These are phyloP conservation scores for Eclectus roratus DNA, from an alignment of 2,113 vertebrate genomes.

Conservation along the genomic window DNA sequence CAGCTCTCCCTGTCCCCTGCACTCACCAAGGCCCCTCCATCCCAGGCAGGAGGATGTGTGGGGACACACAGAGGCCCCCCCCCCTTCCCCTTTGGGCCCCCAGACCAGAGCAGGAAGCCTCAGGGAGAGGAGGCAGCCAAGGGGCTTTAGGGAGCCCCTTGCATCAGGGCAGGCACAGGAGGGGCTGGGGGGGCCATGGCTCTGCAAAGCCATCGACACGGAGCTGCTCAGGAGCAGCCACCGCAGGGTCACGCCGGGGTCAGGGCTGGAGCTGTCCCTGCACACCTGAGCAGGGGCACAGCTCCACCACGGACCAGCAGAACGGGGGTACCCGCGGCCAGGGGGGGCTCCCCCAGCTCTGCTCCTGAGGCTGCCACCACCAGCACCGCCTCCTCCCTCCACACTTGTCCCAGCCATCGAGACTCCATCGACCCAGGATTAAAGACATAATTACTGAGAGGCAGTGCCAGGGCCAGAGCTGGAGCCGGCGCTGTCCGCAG, in stretches of 20 bases:
- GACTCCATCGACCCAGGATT: not conserved
- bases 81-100: too few relatives aligned
- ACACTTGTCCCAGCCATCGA: not conserved
- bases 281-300: accelerated
- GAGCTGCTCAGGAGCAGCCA: not conserved
- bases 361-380: not conserved
- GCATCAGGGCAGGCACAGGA: not conserved
- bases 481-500: not conserved
- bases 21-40: not conserved
- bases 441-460: not conserved
- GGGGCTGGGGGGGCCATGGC: not conserved
- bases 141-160: not conserved
- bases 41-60: not conserved
- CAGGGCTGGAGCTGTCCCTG: not conserved
- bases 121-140: not conserved
- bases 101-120: not conserved
- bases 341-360: not conserved
- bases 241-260: not conserved
- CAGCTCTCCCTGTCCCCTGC: accelerated
- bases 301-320: not conserved
- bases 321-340: accelerated
- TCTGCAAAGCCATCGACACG: not conserved
- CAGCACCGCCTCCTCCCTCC: not conserved
- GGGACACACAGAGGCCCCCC: not conserved
- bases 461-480: not conserved